phyloP scores from a whole-genome alignment of 1,140 invertebrate genomes.

The Cataglyphis hispanica region DNA sequence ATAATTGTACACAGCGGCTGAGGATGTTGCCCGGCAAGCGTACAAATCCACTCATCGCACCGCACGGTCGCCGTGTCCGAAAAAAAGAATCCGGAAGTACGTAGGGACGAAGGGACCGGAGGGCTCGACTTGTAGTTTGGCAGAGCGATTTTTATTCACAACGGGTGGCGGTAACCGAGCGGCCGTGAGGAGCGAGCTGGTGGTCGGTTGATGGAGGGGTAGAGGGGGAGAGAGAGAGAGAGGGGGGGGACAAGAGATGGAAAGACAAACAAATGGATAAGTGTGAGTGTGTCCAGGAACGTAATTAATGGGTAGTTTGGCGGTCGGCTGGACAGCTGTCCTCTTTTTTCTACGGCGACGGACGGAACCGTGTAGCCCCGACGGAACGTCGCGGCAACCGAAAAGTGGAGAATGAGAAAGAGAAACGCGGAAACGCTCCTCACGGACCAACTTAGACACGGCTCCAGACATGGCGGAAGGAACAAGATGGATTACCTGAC shows the following conservation, averaged over 20 bases:
- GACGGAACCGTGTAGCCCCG: slow-evolving; percentile 77
- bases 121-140: slow-evolving; percentile 50
- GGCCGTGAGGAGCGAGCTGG: slow-evolving; percentile 18
- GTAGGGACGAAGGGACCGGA: slow-evolving; percentile 29
- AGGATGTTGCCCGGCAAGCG: neutral
- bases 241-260: neutral
- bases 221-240: slow-evolving; percentile 8
- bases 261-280: slow-evolving; percentile 78
- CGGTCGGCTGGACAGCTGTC: slow-evolving; percentile 85
- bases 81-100: slow-evolving; percentile 52
- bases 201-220: neutral
- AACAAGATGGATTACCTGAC: slow-evolving; percentile 86
- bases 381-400: slow-evolving; percentile 70
- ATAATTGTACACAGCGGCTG: slow-evolving; percentile 41
- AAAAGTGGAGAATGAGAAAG: slow-evolving; percentile 64
- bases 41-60: slow-evolving; percentile 47
- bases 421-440: slow-evolving; percentile 82
- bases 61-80: neutral
- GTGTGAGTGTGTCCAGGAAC: slow-evolving; percentile 72
- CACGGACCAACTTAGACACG: slow-evolving; percentile 74
- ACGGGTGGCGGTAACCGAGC: slow-evolving; percentile 46
- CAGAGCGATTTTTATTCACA: slow-evolving; percentile 74
- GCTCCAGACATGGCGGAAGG: slow-evolving; percentile 83
- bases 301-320: slow-evolving; percentile 86
- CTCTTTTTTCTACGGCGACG: slow-evolving; percentile 78